phyloP scores from a whole-genome alignment of 2,797 vertebrate genomes.

The Rhadinocentrus ornatus region DNA sequence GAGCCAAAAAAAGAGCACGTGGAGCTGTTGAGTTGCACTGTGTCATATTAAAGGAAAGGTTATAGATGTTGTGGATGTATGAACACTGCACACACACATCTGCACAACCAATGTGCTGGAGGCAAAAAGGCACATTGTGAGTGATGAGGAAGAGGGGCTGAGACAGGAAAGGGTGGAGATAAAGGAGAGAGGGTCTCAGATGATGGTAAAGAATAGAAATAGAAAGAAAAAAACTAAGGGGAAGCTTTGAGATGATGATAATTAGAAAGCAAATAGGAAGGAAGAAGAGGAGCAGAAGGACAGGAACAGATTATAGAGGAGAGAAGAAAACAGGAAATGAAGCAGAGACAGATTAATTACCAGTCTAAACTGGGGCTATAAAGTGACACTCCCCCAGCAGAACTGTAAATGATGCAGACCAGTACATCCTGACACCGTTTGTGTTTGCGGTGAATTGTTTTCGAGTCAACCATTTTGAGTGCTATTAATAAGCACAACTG shows the following conservation, averaged over 20 bases:
- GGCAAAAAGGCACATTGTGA: background rate
- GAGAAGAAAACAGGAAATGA: slow-evolving; percentile 14
- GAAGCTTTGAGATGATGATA: background rate
- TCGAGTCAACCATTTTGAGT: no score
- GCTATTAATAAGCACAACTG: no score
- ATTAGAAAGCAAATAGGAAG: background rate
- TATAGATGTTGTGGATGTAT: background rate
- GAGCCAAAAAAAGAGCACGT: background rate
- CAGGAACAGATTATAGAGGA: background rate
- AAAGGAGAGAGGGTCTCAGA: background rate
- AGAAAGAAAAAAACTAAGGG: background rate
- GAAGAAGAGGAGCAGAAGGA: background rate
- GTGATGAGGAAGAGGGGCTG: background rate
- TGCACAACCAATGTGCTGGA: background rate
- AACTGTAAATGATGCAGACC: background rate
- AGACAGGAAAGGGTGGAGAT: slow-evolving; percentile 8
- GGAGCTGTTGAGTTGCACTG: background rate
- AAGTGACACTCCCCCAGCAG: slow-evolving; percentile 10
- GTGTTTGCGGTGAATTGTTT: no score
- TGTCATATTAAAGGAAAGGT: background rate
- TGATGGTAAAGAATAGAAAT: background rate
- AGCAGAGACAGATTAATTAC: slow-evolving; percentile 23
- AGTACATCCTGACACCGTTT: no score
- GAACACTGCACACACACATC: background rate
- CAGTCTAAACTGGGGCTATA: slow-evolving; percentile 12